Conservation (phyloP, 2,113 vertebrate genomes). For the Sorex araneus region DNA sequence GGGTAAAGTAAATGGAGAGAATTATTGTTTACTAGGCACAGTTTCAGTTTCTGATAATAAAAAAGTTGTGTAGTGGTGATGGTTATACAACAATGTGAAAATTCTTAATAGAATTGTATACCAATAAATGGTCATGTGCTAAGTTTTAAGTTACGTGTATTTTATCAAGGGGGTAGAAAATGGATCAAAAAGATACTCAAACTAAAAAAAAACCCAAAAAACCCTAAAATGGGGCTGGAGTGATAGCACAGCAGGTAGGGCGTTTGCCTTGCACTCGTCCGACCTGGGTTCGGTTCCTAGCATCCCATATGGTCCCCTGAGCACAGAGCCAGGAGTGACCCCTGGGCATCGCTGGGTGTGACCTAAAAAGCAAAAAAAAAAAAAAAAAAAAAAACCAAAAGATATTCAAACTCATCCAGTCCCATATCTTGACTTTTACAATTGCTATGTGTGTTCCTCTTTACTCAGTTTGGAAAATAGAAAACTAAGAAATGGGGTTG, state of each 20-base stretch:
- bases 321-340: no score
- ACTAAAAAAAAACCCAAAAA: background rate
- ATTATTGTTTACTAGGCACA: background rate
- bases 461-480: background rate
- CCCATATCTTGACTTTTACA: background rate
- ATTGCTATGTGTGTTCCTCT: background rate
- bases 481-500: background rate
- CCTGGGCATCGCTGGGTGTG: no score
- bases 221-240: no score
- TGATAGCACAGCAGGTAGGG: no score
- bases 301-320: no score
- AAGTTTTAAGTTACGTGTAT: slow-evolving; percentile 26
- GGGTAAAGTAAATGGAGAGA: background rate
- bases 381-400: no score
- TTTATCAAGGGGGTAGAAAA: slow-evolving; percentile 51
- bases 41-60: background rate
- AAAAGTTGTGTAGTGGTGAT: background rate
- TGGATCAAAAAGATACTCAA: background rate
- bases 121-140: background rate
- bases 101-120: background rate
- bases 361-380: no score
- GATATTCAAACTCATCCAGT: background rate
- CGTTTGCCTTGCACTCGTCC: no score
- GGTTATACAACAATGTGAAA: background rate
- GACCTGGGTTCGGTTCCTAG: no score